Base-by-base conservation (phyloP, 2,888 invertebrate species). In the Hemithea aestivaria region DNA sequence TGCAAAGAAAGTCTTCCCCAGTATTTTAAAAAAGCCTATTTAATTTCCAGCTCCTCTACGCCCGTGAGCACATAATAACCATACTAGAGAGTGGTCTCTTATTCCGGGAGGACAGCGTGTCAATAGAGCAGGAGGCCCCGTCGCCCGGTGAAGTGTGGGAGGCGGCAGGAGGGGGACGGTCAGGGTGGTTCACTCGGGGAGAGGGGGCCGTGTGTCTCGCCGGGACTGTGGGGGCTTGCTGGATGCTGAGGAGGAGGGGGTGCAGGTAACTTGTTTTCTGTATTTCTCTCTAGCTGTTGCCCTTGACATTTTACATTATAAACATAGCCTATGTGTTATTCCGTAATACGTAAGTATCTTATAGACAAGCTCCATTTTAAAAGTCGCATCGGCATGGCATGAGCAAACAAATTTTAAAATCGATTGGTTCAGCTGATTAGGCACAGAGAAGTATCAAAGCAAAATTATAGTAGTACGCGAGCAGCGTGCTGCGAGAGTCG, bases 31-130 rank as follows among this genome's bases (percentile, higher is more conserved):
- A n/a, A 9, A 9, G 10, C 2, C 6, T 9, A 2, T 9, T 3
- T 1, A 2, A 0, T n/a, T 65, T 65, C 0, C 66, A 87, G 87
- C 45, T 81, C 1, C 46, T 84, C 7, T 65, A 77, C 58, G 74
- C 65, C 27, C 61, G 72, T 0, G 57, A 67, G 3, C 66, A 82
- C 51, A 68, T 85, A 25, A 60, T 84, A 8, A 49, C 67, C 0
- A 80, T 88, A 23, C 50, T 88, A 3, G 85, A 84, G 41, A 79
- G 81, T 7, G 87, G 87, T 0, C 60, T 88, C 0, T 56, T 88
- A 2, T 88, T 88, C 55, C 61, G 84, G 0, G 87, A 87, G 27
- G 87, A 87, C 58, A 76, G 83, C 12, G 45, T 75, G 0, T 71
- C 74, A 28, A 77, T 87, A 16, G 85, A 87, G 33, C 81, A 84